Evolutionary conservation across 2,888 invertebrate species (phyloP), one percentile per base, ranked within the genome.

Genomic region (Notodonta dromedarius): DNA sequence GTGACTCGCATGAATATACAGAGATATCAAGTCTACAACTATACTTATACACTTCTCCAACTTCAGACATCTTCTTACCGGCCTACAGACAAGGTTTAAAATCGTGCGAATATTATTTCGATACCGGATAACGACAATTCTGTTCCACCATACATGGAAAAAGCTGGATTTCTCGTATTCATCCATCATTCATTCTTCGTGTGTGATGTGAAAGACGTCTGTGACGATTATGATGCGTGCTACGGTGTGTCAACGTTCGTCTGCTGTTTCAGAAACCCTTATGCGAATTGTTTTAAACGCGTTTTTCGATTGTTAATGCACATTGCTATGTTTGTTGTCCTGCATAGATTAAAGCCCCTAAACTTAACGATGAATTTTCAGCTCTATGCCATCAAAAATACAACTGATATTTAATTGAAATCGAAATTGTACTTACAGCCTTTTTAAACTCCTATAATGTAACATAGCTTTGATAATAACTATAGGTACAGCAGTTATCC

Each of bases 171-270:
- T 86, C 74, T 59, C 75, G 84, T 84, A 88, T 91, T 89, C 90
- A 91, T 91, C 88, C 89, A 91, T 91, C 91, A 89, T 89, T 90
- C 88, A 89, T 87, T 85, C 85, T 84, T 76, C 85, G 79, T 82
- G 79, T 84, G 79, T 78, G 82, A 82, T 86, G 84, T 92, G 90
- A 90, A 91, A 90, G 90, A 89, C 84, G 86, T 79, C 83, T 87
- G 81, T 88, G 86, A 88, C 84, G 87, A 89, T 89, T 91, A 86
- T 90, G 85, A 86, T 85, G 82, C 82, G 76, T 80, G 81, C 78
- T 83, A 80, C 82, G 69, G 79, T 82, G 79, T 76, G 74, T 83
- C 80, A 82, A 69, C 67, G 16, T 62, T n/a, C 46, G 44, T 57
- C 59, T 67, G 65, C 73, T 64, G 55, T 39, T 52, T 16, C 42